Evolutionary conservation across 30 jellyfish, hydroid and myxozoan species (phyloP).

Genomic region (Hydractinia echinata): DNA sequence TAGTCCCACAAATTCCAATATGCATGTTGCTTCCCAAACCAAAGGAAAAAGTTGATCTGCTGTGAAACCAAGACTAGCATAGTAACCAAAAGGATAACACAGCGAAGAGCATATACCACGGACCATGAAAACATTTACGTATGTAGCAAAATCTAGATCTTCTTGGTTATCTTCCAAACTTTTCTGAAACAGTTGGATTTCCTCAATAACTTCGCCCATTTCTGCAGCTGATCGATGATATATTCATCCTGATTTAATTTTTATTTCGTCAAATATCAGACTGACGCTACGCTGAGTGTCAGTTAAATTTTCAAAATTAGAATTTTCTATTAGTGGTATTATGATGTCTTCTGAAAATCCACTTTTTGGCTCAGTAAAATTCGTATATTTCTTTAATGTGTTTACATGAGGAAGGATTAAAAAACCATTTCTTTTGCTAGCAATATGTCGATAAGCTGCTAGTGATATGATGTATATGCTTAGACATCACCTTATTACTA

Average conservation of each 20-base stretch:
- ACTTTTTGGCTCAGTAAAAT: slow-evolving; percentile 18
- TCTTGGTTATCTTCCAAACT: no score
- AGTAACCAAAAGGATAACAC: no score
- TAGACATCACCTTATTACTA: slow-evolving; percentile 22
- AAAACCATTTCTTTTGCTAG: slow-evolving; percentile 1
- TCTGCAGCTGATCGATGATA: slow-evolving; percentile 29
- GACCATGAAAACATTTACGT: no score
- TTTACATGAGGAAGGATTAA: not conserved
- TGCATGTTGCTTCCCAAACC: no score
- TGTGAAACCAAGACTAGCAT: no score
- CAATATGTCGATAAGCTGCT: slow-evolving; percentile 21
- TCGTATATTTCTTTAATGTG: slow-evolving; percentile 19
- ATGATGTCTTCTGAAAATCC: slow-evolving; percentile 21
- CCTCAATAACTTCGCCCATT: slow-evolving; percentile 36
- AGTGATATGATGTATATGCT: slow-evolving; percentile 10
- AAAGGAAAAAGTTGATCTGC: no score
- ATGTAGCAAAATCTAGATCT: no score
- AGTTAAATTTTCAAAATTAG: slow-evolving; percentile 3
- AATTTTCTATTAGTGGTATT: not conserved
- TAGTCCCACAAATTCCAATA: no score
- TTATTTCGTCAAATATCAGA: slow-evolving; percentile 26
- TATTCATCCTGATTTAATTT: slow-evolving; percentile 24
- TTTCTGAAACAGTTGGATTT: slow-evolving; percentile 8
- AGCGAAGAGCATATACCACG: no score
- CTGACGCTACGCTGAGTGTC: slow-evolving; percentile 19